A percentile compares a stretch with the other conserved stretches of the same genome.
Evolutionary conservation across 2,888 invertebrate genomes (phyloP).

Genomic region (Nasonovia ribisnigri): DNA sequence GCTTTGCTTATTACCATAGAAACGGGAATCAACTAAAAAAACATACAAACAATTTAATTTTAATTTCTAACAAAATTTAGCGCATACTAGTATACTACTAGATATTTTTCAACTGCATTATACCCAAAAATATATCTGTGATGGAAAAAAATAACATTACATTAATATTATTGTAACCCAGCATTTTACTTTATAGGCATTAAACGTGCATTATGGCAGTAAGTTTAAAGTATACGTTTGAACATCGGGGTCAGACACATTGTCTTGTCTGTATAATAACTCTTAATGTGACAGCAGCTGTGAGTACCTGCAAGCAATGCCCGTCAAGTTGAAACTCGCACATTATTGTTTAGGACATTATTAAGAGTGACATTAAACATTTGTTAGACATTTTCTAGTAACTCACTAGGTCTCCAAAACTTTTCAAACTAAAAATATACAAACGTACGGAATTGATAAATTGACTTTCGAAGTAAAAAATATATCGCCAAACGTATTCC

Average conservation of each 20-base stretch:
- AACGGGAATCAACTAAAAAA: too few relatives aligned
- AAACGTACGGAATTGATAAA: neutral
- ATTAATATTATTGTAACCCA: neutral
- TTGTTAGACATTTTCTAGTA: neutral
- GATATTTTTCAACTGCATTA: too few relatives aligned
- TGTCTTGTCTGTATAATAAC: neutral
- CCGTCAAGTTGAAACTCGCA: neutral
- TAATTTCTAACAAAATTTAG: too few relatives aligned
- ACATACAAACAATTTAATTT: too few relatives aligned
- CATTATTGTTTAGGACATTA: neutral
- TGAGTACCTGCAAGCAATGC: neutral
- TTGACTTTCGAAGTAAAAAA: neutral
- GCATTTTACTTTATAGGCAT: neutral
- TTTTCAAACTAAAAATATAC: neutral
- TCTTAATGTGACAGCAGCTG: constrained; percentile 1
- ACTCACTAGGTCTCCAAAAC: neutral
- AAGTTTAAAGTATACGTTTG: neutral
- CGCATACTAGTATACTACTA: too few relatives aligned
- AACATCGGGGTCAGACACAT: neutral
- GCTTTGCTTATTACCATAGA: too few relatives aligned
- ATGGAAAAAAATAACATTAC: too few relatives aligned
- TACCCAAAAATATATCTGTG: too few relatives aligned
- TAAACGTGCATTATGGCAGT: neutral
- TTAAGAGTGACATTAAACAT: neutral
- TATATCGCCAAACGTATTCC: neutral